Conservation (phyloP, 2,797 vertebrate species). For the Hippopotamyrus pictus region DNA sequence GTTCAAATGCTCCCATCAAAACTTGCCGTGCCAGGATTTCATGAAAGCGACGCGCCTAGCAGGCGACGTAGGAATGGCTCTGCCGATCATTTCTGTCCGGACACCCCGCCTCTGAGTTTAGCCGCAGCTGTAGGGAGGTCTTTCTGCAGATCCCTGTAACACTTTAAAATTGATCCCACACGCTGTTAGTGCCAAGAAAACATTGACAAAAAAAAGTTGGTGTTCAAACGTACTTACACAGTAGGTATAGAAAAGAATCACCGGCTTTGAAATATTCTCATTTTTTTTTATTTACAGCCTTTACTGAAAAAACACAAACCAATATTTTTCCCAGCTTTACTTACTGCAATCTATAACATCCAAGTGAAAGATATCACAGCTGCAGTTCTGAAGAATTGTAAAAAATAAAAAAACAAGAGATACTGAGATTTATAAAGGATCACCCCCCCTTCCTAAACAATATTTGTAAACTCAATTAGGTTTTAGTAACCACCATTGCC, state of each 20-base stretch:
- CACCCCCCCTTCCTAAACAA: not conserved
- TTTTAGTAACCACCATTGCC: not conserved
- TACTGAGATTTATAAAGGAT: not conserved
- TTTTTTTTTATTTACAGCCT: not conserved
- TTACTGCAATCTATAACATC: not conserved
- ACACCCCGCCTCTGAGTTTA: not conserved
- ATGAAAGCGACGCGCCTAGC: not conserved
- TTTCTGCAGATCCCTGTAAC: not conserved
- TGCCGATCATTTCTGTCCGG: not conserved
- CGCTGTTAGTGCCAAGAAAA: not conserved
- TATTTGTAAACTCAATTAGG: not conserved
- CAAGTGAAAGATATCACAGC: not conserved
- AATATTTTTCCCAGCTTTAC: too few species aligned
- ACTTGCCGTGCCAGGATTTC: not conserved
- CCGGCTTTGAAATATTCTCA: too few species aligned
- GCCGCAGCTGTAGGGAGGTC: not conserved
- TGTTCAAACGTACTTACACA: not conserved
- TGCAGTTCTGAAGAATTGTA: not conserved
- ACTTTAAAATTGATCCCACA: conserved; percentile 14
- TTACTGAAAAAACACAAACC: not conserved
- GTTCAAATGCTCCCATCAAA: not conserved
- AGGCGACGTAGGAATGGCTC: not conserved
- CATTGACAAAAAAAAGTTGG: not conserved
- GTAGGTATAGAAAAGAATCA: too few species aligned
- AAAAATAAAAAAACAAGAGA: not conserved